Evolutionary conservation across 2,797 vertebrate species (phyloP).

Genomic region (Chlorospingus semifuscus): DNA sequence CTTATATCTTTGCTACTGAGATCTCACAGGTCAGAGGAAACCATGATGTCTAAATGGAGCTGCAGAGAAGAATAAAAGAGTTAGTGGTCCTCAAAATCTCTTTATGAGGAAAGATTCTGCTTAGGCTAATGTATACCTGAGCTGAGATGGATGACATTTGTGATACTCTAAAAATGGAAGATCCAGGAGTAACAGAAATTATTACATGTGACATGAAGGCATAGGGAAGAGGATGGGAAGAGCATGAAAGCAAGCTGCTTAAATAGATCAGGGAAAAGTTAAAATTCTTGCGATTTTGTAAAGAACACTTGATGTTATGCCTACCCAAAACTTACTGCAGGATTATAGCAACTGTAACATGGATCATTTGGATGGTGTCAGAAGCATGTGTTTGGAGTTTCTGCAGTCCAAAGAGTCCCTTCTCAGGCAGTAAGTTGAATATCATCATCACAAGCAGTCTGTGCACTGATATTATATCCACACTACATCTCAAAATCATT

Average conservation of each 20-base stretch:
- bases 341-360: background rate
- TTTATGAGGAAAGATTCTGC: background rate
- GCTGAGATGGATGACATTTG: background rate
- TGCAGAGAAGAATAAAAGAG: accelerated
- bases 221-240: background rate
- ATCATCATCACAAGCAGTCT: background rate
- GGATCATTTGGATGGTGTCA: background rate
- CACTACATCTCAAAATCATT: background rate
- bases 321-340: background rate
- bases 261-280: background rate
- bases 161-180: background rate
- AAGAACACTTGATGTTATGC: background rate
- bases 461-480: background rate
- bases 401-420: background rate
- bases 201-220: background rate
- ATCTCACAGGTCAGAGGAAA: background rate
- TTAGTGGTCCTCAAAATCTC: background rate
- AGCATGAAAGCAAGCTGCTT: background rate
- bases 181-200: background rate
- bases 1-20: background rate
- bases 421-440: background rate
- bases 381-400: background rate
- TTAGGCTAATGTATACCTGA: background rate
- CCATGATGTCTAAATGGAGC: background rate
- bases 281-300: background rate